A percentile compares a stretch with the other conserved stretches of the same genome.
Conservation (phyloP, 2,797 vertebrate species). For the Scolopax rusticola region DNA sequence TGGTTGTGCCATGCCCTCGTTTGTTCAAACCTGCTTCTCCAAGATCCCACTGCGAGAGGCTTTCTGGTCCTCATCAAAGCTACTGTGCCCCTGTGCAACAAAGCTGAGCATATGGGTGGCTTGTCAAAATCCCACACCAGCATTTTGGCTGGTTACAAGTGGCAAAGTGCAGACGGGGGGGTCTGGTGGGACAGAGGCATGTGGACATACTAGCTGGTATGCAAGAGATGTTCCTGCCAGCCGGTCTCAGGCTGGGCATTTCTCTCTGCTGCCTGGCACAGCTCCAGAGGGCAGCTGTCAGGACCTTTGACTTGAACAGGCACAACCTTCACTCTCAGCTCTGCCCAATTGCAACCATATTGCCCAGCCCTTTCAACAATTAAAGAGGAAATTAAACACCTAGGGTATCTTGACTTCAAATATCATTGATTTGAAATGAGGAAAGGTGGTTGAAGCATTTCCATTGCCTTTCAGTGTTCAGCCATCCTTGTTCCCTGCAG, state of each 20-base stretch:
- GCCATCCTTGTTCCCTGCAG: not conserved
- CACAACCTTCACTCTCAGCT: rapidly evolving
- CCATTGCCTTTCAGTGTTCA: not conserved
- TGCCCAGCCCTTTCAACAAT: rapidly evolving
- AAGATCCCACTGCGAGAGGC: not conserved
- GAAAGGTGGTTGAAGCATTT: not conserved
- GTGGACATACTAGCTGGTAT: rapidly evolving
- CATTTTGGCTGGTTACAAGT: rapidly evolving
- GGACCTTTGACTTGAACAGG: rapidly evolving
- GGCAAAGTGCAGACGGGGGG: rapidly evolving
- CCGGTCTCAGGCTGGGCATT: rapidly evolving
- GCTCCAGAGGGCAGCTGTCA: not conserved
- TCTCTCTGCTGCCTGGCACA: not conserved
- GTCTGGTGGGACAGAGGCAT: rapidly evolving
- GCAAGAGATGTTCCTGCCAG: not conserved
- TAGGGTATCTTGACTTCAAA: not conserved
- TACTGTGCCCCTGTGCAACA: not conserved
- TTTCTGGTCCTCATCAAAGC: not conserved
- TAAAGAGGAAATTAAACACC: not conserved
- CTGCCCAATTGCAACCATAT: rapidly evolving
- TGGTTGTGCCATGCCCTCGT: not conserved
- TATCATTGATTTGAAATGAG: not conserved
- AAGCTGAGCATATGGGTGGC: rapidly evolving
- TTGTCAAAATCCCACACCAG: not conserved
- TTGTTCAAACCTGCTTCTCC: not conserved